Base-by-base conservation (phyloP, 2,888 invertebrate genomes). In the Plagodis pulveraria region DNA sequence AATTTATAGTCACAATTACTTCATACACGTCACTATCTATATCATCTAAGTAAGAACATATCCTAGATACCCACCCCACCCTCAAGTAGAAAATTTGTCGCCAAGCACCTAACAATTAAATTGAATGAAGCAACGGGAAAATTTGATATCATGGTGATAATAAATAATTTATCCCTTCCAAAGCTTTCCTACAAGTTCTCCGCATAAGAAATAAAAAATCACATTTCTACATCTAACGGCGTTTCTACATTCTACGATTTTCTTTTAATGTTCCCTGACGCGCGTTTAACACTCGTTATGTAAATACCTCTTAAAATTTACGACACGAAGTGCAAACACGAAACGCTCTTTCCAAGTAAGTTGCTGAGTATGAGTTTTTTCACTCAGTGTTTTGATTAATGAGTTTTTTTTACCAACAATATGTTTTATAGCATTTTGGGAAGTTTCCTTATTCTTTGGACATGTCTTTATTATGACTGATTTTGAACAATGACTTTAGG, bases 181-280 rank as follows among this genome's bases (percentile, higher is more conserved):
- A 46, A 34, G 35, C 35, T 46, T 34, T 32, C 11, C 46, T 46
- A 48, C 12, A 12, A 48, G 12, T 36, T 38, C 7, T 12, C 32
- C 11, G 33, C 47, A 42, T 11, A 34, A 11, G 43, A 42, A 52
- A 58, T 58, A 54, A 54, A 53, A 44, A 50, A 41, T 36, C 42
- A n/a, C 33, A 54, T 47, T 55, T 32, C 41, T 36, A 52, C 56
- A 40, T 35, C 47, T 55, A 48, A 62, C 51, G 55, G 56, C 46
- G 49, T 45, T 52, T 62, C 40, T 44, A 58, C 56, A 58, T 33
- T 62, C 49, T 53, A 12, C 32, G 59, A 58, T 59, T 59, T 62
- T 62, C 63, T 62, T 66, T 63, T 66, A 66, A 66, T 62, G 63
- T 48, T 49, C 65, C 49, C 49, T 58, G 56, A 63, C 58, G 64